Evolutionary conservation across 2,797 vertebrate species (phyloP).

Genomic region (Schizopygopsis pylzovi): DNA sequence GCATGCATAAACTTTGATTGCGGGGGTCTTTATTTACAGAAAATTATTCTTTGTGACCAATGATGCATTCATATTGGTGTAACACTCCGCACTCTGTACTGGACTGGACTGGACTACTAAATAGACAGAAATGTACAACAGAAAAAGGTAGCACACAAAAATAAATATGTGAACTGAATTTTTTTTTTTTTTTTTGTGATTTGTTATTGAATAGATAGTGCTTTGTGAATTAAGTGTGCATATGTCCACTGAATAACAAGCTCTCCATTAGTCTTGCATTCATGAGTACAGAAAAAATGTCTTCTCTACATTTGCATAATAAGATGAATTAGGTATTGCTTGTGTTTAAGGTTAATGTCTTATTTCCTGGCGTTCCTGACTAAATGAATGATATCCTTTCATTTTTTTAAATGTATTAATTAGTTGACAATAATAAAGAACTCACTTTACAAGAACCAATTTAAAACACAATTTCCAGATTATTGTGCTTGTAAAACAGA

Average conservation of each 20-base stretch:
- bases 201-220: background rate
- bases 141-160: background rate
- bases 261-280: slow-evolving; percentile 1
- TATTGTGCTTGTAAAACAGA: background rate
- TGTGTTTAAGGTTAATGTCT: background rate
- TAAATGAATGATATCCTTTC: background rate
- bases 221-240: background rate
- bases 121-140: background rate
- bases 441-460: background rate
- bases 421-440: background rate
- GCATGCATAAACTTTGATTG: background rate
- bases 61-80: background rate
- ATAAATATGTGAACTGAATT: background rate
- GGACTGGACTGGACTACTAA: background rate
- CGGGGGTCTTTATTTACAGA: background rate
- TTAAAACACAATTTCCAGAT: background rate
- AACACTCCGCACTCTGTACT: background rate
- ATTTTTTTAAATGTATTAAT: background rate
- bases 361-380: background rate
- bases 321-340: background rate
- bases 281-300: background rate
- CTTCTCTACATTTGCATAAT: slow-evolving; percentile 20
- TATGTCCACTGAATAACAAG: background rate
- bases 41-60: background rate
- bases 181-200: background rate